These are phyloP conservation scores for Clepsis dumicolana DNA, from an alignment of 2,888 invertebrate genomes.

Conservation along the genomic window DNA sequence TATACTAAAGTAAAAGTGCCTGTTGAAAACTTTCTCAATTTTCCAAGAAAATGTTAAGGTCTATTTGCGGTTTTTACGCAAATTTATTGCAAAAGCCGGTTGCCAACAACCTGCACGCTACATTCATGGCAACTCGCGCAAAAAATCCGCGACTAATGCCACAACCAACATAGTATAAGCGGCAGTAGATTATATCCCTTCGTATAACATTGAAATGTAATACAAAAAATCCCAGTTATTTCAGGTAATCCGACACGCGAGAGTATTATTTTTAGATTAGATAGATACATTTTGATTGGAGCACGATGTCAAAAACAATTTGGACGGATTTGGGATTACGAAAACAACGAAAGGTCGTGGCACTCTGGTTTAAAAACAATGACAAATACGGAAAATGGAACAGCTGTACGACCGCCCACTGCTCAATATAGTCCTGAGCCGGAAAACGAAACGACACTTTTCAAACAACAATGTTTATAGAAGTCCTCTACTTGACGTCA, in stretches of 20 bases:
- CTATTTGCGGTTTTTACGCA: no score
- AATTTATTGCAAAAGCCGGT: no score
- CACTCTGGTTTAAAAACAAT: constrained; percentile 9
- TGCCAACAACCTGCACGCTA: no score
- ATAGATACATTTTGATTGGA: neutral
- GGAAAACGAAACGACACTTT: constrained; percentile 25
- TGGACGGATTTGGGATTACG: constrained; percentile 1
- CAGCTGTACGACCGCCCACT: constrained; percentile 18
- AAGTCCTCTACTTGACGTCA: constrained; percentile 19
- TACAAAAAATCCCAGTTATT: neutral
- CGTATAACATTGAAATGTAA: no score
- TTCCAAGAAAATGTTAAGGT: no score
- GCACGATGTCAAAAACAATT: constrained; percentile 11
- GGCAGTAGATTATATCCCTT: no score
- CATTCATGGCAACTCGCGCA: no score
- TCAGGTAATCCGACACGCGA: neutral
- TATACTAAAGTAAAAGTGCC: no score
- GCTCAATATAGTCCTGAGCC: constrained; percentile 20
- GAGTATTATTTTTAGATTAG: constrained; percentile 2
- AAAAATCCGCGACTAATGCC: no score
- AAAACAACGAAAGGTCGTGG: constrained; percentile 5
- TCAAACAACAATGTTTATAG: constrained; percentile 31
- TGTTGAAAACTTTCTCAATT: no score
- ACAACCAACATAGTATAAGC: no score
- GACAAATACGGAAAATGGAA: constrained; percentile 23